Conservation (phyloP, 1,140 invertebrate genomes). For the Maniola jurtina region DNA sequence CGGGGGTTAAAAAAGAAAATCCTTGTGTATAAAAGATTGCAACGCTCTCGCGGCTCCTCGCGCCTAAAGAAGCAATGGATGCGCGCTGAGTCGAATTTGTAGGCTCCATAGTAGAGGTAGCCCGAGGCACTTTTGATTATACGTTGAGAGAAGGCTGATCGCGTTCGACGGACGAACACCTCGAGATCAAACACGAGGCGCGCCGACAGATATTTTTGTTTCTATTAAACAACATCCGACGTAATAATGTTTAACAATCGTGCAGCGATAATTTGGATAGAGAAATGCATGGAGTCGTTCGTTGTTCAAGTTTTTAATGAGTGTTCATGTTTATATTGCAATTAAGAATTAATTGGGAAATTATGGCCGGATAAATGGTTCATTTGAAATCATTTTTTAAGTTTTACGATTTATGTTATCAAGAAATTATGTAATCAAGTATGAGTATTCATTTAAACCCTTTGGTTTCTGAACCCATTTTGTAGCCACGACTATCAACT, state of each 20-base stretch:
- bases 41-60: neutral
- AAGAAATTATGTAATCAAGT: neutral
- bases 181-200: conserved; percentile 78
- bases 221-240: conserved; percentile 79
- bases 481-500: neutral
- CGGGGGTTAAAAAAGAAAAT: no score
- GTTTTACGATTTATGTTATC: conserved; percentile 1
- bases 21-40: neutral
- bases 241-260: conserved; percentile 79
- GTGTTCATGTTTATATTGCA: neutral
- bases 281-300: conserved; percentile 38
- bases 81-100: conserved; percentile 6
- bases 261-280: conserved; percentile 74
- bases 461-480: neutral
- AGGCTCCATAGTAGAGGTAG: conserved; percentile 42
- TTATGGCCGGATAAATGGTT: neutral
- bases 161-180: conserved; percentile 75
- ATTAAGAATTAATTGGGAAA: neutral
- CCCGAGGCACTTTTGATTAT: conserved; percentile 77
- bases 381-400: neutral
- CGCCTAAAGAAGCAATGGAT: conserved; percentile 40
- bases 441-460: neutral
- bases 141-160: conserved; percentile 77
- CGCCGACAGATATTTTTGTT: conserved; percentile 79
- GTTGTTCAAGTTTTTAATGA: conserved; percentile 2